A percentile compares a stretch with the other conserved stretches of the same genome.
phyloP scores from a whole-genome alignment of 2,113 vertebrate species.

The Grus americana region DNA sequence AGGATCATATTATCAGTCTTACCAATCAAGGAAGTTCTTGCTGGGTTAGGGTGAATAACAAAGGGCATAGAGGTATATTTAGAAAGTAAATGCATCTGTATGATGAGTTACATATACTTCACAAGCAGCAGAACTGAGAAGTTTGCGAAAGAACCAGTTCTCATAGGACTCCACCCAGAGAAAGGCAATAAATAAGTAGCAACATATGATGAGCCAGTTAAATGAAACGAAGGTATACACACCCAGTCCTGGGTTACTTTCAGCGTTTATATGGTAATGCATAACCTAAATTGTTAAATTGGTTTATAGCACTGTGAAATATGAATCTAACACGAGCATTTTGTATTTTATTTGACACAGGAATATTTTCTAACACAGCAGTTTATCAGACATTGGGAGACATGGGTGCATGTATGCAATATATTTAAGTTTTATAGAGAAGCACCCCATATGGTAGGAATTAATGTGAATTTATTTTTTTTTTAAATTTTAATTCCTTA shows the following conservation, averaged over 20 bases:
- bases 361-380: not conserved
- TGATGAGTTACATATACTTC: not conserved
- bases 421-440: not conserved
- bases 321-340: not conserved
- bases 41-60: constrained; percentile 16
- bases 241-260: not conserved
- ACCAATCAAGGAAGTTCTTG: constrained; percentile 23
- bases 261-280: not conserved
- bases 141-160: constrained; percentile 40
- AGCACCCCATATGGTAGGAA: not conserved
- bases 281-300: not conserved
- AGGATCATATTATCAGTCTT: not conserved
- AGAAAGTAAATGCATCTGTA: constrained; percentile 15
- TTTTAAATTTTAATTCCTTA: not conserved
- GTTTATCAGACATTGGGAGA: not conserved
- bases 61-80: constrained; percentile 31
- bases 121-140: constrained; percentile 9
- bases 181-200: not conserved
- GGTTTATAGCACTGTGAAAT: not conserved
- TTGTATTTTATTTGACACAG: not conserved
- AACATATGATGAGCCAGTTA: not conserved
- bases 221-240: not conserved
- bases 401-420: not conserved
- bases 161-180: not conserved
- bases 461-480: not conserved